Conservation (phyloP, 2,113 vertebrate genomes). For the Myocastor coypus region DNA sequence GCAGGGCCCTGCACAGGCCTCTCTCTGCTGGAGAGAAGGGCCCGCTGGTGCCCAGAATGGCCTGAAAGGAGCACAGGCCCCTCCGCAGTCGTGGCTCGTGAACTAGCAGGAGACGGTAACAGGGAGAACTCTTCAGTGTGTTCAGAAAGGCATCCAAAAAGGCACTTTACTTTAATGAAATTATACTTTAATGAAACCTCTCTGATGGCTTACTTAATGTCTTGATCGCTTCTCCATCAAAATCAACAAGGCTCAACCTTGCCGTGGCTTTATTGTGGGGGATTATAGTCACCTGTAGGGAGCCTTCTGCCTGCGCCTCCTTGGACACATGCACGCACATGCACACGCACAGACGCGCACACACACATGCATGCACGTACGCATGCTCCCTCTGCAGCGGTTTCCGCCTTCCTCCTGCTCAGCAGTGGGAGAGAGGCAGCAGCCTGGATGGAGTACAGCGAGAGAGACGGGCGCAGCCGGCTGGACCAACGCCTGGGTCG, state of each 20-base stretch:
- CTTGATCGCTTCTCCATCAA: background rate
- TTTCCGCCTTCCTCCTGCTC: background rate
- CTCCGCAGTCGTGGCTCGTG: fast-evolving
- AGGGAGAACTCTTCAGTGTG: background rate
- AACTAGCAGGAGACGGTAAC: no score
- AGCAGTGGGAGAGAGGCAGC: fast-evolving
- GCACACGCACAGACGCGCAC: fast-evolving
- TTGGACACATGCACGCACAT: no score
- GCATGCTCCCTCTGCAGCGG: background rate
- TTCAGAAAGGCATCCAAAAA: background rate
- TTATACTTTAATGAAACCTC: background rate
- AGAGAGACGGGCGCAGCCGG: background rate
- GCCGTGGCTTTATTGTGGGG: background rate
- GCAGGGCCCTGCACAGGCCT: background rate
- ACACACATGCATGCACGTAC: background rate
- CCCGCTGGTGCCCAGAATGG: fast-evolving
- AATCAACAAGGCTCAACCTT: background rate
- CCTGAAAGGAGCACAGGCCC: background rate
- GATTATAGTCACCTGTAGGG: background rate
- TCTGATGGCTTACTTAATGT: background rate
- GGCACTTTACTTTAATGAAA: slow-evolving; percentile 14
- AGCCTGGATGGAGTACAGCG: background rate
- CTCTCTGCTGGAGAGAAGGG: background rate
- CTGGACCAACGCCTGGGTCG: background rate
- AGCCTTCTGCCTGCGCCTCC: background rate